These are phyloP conservation scores for Tonatia bakeri DNA, from an alignment of 2,113 vertebrate genomes.

Conservation along the genomic window DNA sequence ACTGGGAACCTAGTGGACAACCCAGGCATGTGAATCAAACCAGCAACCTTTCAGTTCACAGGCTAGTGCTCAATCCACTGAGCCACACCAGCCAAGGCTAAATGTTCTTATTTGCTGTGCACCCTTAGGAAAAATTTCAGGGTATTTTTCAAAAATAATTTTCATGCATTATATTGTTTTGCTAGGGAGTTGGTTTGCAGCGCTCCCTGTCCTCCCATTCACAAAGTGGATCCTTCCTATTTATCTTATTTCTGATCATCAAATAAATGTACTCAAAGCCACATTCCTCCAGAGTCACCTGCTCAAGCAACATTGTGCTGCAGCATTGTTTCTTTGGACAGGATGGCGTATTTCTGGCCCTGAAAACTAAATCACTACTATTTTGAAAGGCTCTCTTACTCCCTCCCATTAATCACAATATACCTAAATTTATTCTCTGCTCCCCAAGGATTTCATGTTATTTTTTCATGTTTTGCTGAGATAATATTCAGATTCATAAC, in stretches of 20 bases:
- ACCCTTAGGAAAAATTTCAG: background rate
- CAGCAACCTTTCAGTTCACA: too few species aligned
- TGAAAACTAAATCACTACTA: background rate
- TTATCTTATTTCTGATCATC: background rate
- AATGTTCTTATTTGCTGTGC: background rate
- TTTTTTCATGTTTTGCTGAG: background rate
- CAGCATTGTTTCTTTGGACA: background rate
- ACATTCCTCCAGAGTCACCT: background rate
- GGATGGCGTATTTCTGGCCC: background rate
- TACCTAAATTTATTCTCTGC: background rate
- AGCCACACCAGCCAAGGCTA: too few species aligned
- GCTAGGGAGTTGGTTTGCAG: background rate
- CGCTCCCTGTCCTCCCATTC: background rate
- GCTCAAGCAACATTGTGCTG: background rate
- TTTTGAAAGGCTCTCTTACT: background rate
- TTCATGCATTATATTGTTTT: background rate
- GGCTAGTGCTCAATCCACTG: too few species aligned
- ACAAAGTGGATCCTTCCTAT: background rate
- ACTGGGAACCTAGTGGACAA: too few species aligned
- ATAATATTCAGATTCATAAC: background rate
- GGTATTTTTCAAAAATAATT: background rate
- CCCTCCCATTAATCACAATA: background rate
- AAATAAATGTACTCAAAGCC: background rate
- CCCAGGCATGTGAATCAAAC: too few species aligned
- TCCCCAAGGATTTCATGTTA: background rate